A percentile compares a stretch with the other conserved stretches of the same genome.
phyloP scores from a whole-genome alignment of 2,888 invertebrate genomes.

The Amphipyra berbera region DNA sequence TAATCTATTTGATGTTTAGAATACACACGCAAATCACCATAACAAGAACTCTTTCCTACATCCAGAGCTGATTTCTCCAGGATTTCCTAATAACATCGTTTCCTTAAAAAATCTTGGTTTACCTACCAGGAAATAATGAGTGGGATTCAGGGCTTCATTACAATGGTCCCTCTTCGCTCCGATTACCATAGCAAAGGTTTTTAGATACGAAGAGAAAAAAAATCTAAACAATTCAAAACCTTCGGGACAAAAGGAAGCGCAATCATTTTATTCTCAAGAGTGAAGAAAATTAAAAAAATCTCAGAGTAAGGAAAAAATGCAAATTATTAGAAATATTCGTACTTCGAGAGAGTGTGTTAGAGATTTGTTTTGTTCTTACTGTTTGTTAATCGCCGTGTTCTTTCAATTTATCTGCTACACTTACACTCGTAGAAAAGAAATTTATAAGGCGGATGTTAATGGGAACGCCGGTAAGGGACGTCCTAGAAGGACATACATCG shows the following conservation, averaged over 20 bases:
- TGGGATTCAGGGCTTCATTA: slow-evolving; percentile 63
- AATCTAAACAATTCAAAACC: slow-evolving; percentile 58
- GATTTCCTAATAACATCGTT: slow-evolving; percentile 35
- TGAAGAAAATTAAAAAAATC: slow-evolving; percentile 35
- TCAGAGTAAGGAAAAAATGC: slow-evolving; percentile 31
- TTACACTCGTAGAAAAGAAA: too few species aligned
- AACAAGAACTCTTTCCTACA: background rate
- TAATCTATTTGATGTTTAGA: background rate
- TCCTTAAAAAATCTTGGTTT: slow-evolving; percentile 47
- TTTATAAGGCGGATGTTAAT: too few species aligned
- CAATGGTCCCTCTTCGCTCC: slow-evolving; percentile 47
- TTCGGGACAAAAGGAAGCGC: slow-evolving; percentile 43
- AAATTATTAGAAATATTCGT: slow-evolving; percentile 38
- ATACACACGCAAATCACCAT: background rate
- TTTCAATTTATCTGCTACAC: too few species aligned
- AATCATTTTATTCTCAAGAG: slow-evolving; percentile 45
- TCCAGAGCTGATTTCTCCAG: background rate
- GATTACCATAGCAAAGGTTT: slow-evolving; percentile 62
- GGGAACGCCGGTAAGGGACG: too few species aligned
- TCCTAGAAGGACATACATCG: too few species aligned
- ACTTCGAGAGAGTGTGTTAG: background rate
- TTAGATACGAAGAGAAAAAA: slow-evolving; percentile 47
- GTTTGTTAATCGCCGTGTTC: background rate
- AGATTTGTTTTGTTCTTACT: background rate
- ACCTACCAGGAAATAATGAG: slow-evolving; percentile 63